phyloP scores from a whole-genome alignment of 2,888 invertebrate species.

The Tenthredo notha region DNA sequence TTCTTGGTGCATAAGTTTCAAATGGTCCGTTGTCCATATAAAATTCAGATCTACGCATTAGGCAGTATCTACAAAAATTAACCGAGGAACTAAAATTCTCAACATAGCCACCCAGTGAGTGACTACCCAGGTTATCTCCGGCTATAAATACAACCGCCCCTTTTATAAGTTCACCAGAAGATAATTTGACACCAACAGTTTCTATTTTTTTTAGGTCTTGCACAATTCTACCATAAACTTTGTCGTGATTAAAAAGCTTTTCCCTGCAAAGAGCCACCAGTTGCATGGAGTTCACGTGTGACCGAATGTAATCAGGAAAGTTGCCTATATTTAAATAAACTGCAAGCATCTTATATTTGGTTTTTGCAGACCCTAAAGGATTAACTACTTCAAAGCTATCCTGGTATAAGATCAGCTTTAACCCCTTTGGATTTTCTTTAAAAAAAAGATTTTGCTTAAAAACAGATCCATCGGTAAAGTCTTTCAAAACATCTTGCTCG shows the following conservation, averaged over 20 bases:
- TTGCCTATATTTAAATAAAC: slow-evolving; percentile 60
- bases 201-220: slow-evolving; percentile 59
- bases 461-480: slow-evolving; percentile 63
- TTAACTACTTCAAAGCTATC: slow-evolving; percentile 62
- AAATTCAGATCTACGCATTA: slow-evolving; percentile 56
- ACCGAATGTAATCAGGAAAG: slow-evolving; percentile 54
- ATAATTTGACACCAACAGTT: slow-evolving; percentile 54
- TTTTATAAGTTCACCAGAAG: slow-evolving; percentile 55
- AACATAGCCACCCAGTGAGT: slow-evolving; percentile 61
- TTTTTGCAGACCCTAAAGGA: slow-evolving; percentile 58
- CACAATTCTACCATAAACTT: slow-evolving; percentile 59
- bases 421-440: slow-evolving; percentile 58
- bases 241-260: slow-evolving; percentile 57
- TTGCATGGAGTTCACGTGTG: slow-evolving; percentile 59
- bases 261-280: slow-evolving; percentile 57
- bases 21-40: slow-evolving; percentile 27
- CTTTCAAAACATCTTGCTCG: slow-evolving; percentile 58
- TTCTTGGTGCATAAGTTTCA: neutral
- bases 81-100: slow-evolving; percentile 58
- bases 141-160: slow-evolving; percentile 60
- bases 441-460: slow-evolving; percentile 61
- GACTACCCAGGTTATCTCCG: slow-evolving; percentile 63
- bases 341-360: slow-evolving; percentile 60
- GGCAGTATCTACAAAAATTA: slow-evolving; percentile 63
- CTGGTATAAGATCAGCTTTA: slow-evolving; percentile 61